Conservation (phyloP, 2,888 invertebrate genomes). For the Meghimatium bilineatum region DNA sequence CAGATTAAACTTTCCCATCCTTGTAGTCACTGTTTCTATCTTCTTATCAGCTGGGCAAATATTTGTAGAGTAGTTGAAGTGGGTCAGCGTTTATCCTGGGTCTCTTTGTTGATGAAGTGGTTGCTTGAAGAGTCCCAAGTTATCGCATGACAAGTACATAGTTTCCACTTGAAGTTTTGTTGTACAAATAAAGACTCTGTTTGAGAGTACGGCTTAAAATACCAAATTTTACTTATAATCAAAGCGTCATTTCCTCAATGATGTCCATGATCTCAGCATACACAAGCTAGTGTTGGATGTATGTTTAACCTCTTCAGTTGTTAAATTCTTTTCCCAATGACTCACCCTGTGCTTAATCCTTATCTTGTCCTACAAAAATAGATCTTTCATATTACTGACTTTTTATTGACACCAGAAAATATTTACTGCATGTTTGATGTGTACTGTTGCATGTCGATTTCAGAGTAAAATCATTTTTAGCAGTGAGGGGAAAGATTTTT, state of each 20-base stretch:
- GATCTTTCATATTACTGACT: no score
- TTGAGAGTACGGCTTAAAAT: background rate
- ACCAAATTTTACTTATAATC: slow-evolving; percentile 1
- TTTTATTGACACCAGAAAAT: no score
- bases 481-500: no score
- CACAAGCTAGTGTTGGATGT: no score
- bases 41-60: slow-evolving; percentile 19
- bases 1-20: slow-evolving; percentile 1
- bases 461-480: no score
- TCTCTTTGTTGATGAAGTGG: slow-evolving; percentile 24
- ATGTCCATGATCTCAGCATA: background rate
- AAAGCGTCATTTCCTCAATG: background rate
- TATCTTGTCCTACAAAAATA: no score
- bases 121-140: slow-evolving; percentile 10
- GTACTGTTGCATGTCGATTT: no score
- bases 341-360: no score
- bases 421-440: no score
- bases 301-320: no score
- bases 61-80: slow-evolving; percentile 4
- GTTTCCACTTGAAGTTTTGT: background rate
- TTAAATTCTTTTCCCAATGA: no score
- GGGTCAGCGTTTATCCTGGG: slow-evolving; percentile 21
- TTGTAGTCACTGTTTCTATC: background rate
- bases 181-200: background rate
- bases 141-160: slow-evolving; percentile 2